Percentiles rank a stretch among this genome's conserved stretches.
These are phyloP conservation scores for Anarsia innoxiella DNA, from an alignment of 2,888 invertebrate species.

Conservation along the genomic window DNA sequence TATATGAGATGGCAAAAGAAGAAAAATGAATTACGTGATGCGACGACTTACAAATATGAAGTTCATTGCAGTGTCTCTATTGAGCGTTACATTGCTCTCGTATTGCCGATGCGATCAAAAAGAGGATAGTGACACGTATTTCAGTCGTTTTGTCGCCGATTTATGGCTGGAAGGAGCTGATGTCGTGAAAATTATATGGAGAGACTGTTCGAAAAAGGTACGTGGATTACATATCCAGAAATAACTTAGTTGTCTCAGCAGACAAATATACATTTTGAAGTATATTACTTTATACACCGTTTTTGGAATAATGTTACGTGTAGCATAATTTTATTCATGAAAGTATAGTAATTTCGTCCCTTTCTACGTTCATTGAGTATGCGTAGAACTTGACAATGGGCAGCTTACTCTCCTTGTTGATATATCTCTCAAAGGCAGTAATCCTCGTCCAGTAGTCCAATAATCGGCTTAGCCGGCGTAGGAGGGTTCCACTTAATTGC, in stretches of 20 bases:
- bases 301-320: too few species aligned
- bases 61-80: conserved; percentile 24
- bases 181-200: conserved; percentile 61
- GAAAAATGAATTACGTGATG: conserved; percentile 8
- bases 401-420: too few species aligned
- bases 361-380: too few species aligned
- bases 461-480: conserved; percentile 42
- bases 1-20: conserved; percentile 8
- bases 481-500: conserved; percentile 14
- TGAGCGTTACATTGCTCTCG: conserved; percentile 31
- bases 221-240: too few species aligned
- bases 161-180: conserved; percentile 67
- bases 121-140: conserved; percentile 47
- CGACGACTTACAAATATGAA: background rate
- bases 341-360: too few species aligned
- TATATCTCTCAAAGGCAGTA: conserved; percentile 17
- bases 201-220: conserved; percentile 69
- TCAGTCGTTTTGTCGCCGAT: conserved; percentile 60
- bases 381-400: too few species aligned
- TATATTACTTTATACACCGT: too few species aligned
- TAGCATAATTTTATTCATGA: too few species aligned
- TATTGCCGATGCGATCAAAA: conserved; percentile 36
- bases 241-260: too few species aligned
- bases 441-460: conserved; percentile 30
- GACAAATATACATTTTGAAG: too few species aligned